These are phyloP conservation scores for Nymphicus hollandicus DNA, from an alignment of 2,113 vertebrate genomes.

Conservation along the genomic window DNA sequence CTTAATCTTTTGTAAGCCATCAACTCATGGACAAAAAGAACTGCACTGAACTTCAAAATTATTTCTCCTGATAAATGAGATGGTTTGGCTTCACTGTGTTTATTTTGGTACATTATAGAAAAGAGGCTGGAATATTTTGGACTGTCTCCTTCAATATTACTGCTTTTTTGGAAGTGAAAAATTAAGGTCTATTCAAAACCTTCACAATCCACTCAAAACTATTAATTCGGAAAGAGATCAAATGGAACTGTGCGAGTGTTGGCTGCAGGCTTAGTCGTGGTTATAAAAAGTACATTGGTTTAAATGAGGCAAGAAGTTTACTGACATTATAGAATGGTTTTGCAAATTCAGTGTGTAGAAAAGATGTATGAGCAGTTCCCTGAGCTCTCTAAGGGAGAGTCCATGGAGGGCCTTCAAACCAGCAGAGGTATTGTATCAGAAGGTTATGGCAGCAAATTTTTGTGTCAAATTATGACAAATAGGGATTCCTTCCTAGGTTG, in stretches of 20 bases:
- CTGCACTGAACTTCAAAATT: not conserved
- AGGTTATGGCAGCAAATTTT: not conserved
- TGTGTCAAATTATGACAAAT: not conserved
- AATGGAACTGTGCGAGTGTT: not conserved
- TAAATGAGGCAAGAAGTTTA: not conserved
- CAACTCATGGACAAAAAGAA: not conserved
- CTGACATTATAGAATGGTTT: not conserved
- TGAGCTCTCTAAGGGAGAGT: not conserved
- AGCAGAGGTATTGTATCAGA: not conserved
- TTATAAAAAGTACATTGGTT: not conserved
- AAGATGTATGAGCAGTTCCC: accelerated
- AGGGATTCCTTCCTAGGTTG: not conserved
- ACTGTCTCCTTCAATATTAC: not conserved
- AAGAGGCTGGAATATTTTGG: not conserved
- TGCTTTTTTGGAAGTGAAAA: not conserved
- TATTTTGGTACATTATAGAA: not conserved
- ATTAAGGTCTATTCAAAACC: not conserved
- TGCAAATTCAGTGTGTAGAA: not conserved
- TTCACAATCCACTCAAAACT: not conserved
- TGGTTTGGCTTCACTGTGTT: not conserved
- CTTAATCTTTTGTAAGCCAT: not conserved
- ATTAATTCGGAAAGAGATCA: not conserved
- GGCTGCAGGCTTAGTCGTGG: not conserved
- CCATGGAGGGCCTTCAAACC: not conserved
- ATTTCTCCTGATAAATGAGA: not conserved